A percentile compares a stretch with the other conserved stretches of the same genome.
Conservation (phyloP, 2,888 invertebrate species). For the Elegia similella region DNA sequence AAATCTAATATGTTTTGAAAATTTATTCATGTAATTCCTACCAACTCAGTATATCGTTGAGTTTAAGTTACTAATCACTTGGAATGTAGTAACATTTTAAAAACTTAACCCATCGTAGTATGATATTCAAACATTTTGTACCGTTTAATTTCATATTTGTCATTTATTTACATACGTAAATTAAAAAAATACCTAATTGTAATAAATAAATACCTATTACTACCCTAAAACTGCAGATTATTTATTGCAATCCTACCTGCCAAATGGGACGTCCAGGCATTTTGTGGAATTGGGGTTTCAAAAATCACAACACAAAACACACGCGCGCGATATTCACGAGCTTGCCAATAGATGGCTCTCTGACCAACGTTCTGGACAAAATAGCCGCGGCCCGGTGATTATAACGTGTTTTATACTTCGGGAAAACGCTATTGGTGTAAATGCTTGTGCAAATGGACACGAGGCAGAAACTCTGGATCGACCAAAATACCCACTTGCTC, state of each 20-base stretch:
- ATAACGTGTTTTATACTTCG: constrained; percentile 79
- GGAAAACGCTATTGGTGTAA: constrained; percentile 63
- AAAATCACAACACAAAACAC: constrained; percentile 52
- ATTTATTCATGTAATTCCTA: too few species aligned
- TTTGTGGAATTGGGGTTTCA: constrained; percentile 50
- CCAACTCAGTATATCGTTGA: too few species aligned
- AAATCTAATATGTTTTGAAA: too few species aligned
- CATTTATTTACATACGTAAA: too few species aligned
- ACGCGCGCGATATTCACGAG: constrained; percentile 55
- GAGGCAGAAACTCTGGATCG: constrained; percentile 64
- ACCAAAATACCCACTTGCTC: constrained; percentile 73
- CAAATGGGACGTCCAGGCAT: constrained; percentile 90
- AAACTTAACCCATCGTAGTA: too few species aligned
- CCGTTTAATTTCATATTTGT: too few species aligned
- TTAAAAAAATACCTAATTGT: too few species aligned
- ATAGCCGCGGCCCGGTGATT: constrained; percentile 73
- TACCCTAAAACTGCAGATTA: too few species aligned
- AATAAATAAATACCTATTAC: too few species aligned
- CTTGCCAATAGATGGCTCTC: constrained; percentile 77
- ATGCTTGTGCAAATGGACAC: constrained; percentile 70
- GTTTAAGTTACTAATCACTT: too few species aligned
- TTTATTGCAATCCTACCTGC: constrained; percentile 80
- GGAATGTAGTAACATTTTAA: too few species aligned
- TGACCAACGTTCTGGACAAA: constrained; percentile 73
- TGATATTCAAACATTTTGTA: too few species aligned